These are phyloP conservation scores for Scaptodrosophila lebanonensis DNA, from an alignment of 1,140 invertebrate species.

Conservation along the genomic window DNA sequence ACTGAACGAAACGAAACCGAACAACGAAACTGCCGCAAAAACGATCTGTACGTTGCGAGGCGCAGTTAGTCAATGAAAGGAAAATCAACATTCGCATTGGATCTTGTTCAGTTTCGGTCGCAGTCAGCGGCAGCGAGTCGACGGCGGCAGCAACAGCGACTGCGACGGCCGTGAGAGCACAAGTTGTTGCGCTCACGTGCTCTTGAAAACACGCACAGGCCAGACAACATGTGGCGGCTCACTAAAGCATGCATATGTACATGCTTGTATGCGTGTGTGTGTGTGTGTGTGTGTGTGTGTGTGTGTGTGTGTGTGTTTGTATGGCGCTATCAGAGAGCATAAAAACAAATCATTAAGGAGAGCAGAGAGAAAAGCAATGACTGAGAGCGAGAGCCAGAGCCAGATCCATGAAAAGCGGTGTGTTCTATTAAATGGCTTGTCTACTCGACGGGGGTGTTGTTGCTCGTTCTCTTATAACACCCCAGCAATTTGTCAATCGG, in stretches of 20 bases:
- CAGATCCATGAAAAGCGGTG: constrained; percentile 12
- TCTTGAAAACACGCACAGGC: constrained; percentile 16
- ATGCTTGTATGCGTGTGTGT: not conserved
- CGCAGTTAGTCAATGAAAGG: constrained; percentile 72
- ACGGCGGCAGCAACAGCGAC: constrained; percentile 39
- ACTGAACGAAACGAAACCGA: constrained; percentile 24
- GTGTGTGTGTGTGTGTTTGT: too few species aligned
- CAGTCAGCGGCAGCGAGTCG: constrained; percentile 37
- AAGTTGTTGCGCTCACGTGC: constrained; percentile 22
- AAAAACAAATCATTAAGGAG: not conserved
- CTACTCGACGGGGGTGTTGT: constrained; percentile 20
- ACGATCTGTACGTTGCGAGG: constrained; percentile 68
- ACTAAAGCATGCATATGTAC: constrained; percentile 24
- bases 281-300: constrained; percentile 1
- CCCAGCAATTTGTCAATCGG: too few species aligned
- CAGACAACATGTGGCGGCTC: constrained; percentile 10
- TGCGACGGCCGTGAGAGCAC: constrained; percentile 6
- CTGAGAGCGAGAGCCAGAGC: constrained; percentile 6
- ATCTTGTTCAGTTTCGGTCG: constrained; percentile 71
- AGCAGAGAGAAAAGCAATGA: not conserved
- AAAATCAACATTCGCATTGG: constrained; percentile 72
- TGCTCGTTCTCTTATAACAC: too few species aligned
- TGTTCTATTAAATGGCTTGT: too few species aligned
- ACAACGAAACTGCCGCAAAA: constrained; percentile 32
- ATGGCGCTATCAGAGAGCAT: not conserved